Evolutionary conservation across 2,888 invertebrate genomes (phyloP).

Genomic region (Schizotus pectinicornis): DNA sequence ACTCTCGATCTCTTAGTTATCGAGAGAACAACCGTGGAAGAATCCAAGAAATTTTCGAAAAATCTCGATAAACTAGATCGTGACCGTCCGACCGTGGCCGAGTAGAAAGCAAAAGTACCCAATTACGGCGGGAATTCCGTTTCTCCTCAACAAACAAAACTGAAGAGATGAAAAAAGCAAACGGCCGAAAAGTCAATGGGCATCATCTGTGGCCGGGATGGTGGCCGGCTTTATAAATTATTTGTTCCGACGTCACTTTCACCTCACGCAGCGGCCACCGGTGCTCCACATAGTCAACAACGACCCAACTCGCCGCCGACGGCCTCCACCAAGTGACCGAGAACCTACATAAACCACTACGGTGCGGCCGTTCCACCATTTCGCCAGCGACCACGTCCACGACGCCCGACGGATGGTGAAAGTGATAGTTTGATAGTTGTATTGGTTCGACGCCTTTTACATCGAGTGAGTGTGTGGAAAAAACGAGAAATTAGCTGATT

Average conservation of each 20-base stretch:
- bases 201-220: too few species aligned
- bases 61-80: neutral
- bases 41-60: too few species aligned
- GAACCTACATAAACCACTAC: constrained; percentile 29
- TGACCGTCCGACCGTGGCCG: constrained; percentile 8
- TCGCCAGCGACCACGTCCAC: constrained; percentile 9
- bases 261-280: constrained; percentile 12
- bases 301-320: constrained; percentile 18
- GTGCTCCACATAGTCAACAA: constrained; percentile 14
- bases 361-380: constrained; percentile 17
- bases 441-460: too few species aligned
- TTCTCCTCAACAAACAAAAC: neutral
- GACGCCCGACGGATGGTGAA: constrained; percentile 17
- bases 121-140: constrained; percentile 3
- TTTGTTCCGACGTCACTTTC: constrained; percentile 18
- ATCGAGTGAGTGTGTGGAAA: too few species aligned
- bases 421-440: constrained; percentile 23
- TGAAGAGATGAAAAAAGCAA: neutral
- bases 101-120: constrained; percentile 18
- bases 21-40: too few species aligned
- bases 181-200: neutral
- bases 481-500: too few species aligned
- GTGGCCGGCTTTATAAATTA: neutral
- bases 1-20: too few species aligned
- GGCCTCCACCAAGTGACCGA: constrained; percentile 27